Evolutionary conservation across 2,113 vertebrate genomes (phyloP).

Genomic region (Sporophila hypoxantha): DNA sequence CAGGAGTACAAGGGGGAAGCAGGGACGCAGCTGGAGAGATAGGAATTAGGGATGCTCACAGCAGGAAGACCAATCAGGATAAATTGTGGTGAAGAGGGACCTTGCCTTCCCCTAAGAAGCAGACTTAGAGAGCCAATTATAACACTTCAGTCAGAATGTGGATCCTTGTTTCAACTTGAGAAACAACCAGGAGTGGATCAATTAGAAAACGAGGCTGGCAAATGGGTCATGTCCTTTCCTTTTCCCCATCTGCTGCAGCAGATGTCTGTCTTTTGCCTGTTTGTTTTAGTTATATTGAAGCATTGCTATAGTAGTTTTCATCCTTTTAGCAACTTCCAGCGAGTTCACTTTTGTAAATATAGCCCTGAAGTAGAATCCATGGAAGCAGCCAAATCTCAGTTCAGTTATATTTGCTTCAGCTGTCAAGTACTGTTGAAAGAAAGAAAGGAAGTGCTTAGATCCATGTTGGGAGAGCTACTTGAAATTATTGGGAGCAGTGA

Average conservation of each 20-base stretch:
- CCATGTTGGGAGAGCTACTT: not conserved
- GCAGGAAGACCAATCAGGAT: not conserved
- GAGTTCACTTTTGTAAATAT: not conserved
- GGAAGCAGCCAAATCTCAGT: not conserved
- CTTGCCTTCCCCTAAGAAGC: not conserved
- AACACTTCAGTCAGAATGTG: not conserved
- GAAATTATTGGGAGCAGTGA: not conserved
- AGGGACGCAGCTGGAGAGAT: not conserved
- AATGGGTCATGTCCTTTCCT: not conserved
- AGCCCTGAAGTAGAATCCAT: not conserved
- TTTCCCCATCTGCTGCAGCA: not conserved
- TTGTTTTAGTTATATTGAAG: not conserved
- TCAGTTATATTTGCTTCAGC: not conserved
- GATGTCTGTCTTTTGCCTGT: not conserved
- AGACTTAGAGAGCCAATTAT: not conserved
- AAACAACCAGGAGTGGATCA: not conserved
- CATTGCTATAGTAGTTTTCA: not conserved
- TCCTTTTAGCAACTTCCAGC: not conserved
- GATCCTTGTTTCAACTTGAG: not conserved
- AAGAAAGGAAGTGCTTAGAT: not conserved
- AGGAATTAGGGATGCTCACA: not conserved
- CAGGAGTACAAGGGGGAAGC: not conserved
- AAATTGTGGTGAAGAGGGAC: not conserved
- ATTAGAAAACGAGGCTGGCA: not conserved
- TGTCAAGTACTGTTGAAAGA: not conserved